phyloP scores from a whole-genome alignment of 2,888 invertebrate genomes.

The Laspeyria flexula region DNA sequence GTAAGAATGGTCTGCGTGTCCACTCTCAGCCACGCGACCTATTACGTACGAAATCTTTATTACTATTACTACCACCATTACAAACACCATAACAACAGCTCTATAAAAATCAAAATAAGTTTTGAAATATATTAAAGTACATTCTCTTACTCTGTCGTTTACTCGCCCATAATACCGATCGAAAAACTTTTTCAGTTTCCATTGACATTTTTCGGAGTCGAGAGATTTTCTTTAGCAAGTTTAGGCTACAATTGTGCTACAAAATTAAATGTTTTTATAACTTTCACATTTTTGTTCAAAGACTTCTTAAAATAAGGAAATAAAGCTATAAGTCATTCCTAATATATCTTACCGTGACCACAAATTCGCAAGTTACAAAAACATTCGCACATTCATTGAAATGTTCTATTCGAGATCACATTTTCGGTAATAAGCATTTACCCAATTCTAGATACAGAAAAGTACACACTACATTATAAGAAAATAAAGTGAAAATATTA shows the following conservation, averaged over 20 bases:
- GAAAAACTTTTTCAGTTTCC: slow-evolving; percentile 32
- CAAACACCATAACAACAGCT: slow-evolving; percentile 34
- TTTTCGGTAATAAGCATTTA: background rate
- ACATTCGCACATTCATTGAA: slow-evolving; percentile 1
- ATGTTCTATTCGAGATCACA: background rate
- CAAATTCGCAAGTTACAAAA: background rate
- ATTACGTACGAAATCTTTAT: slow-evolving; percentile 49
- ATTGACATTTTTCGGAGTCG: slow-evolving; percentile 25
- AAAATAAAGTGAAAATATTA: no score
- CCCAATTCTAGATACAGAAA: no score
- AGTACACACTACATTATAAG: no score
- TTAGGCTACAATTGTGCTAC: slow-evolving; percentile 1
- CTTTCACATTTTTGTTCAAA: background rate
- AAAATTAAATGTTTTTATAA: background rate
- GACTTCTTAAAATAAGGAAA: background rate
- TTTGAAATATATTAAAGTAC: slow-evolving; percentile 17
- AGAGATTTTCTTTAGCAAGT: slow-evolving; percentile 10
- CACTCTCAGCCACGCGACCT: slow-evolving; percentile 96
- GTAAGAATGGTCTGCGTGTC: slow-evolving; percentile 97
- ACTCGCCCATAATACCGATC: slow-evolving; percentile 31
- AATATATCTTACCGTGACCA: background rate
- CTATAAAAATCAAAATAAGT: slow-evolving; percentile 29
- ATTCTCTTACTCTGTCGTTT: slow-evolving; percentile 12
- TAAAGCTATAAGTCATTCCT: background rate
- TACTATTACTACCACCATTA: slow-evolving; percentile 33